Percentiles rank a stretch among this genome's conserved stretches.
Evolutionary conservation across 2,888 invertebrate genomes (phyloP).

Genomic region (Hydraecia micacea): DNA sequence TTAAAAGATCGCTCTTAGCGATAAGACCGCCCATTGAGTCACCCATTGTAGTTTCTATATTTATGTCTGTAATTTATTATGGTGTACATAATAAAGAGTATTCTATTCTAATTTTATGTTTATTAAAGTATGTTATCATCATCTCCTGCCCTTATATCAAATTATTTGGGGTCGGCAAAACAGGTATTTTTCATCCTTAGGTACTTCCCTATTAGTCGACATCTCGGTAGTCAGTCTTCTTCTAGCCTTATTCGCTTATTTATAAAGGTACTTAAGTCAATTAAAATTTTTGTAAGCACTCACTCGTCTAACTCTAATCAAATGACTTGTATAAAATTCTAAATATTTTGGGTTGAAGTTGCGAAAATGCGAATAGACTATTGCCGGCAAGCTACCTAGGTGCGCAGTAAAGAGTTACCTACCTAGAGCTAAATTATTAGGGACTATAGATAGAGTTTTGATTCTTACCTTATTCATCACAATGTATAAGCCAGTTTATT

Average conservation of each 20-base stretch:
- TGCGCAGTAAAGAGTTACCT: not conserved
- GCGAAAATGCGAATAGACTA: no score
- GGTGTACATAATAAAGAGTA: no score
- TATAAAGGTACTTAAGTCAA: not conserved
- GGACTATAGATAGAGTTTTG: not conserved
- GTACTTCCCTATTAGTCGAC: not conserved
- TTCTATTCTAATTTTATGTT: no score
- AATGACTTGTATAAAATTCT: not conserved
- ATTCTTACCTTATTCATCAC: constrained; percentile 58
- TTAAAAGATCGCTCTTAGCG: no score
- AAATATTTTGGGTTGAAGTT: not conserved
- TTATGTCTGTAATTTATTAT: no score
- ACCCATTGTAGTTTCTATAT: no score
- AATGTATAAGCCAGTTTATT: constrained; percentile 26
- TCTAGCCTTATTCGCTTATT: not conserved
- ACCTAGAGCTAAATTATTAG: not conserved
- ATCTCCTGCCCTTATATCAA: not conserved
- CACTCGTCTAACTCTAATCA: not conserved
- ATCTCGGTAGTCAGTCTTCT: not conserved
- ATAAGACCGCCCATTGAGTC: no score
- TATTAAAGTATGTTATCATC: not conserved
- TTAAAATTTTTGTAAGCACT: not conserved
- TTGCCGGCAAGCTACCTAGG: not conserved
- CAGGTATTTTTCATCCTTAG: not conserved
- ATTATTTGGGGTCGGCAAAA: no score